Conservation (phyloP, 1,140 invertebrate genomes). For the Drosophila bipectinata region DNA sequence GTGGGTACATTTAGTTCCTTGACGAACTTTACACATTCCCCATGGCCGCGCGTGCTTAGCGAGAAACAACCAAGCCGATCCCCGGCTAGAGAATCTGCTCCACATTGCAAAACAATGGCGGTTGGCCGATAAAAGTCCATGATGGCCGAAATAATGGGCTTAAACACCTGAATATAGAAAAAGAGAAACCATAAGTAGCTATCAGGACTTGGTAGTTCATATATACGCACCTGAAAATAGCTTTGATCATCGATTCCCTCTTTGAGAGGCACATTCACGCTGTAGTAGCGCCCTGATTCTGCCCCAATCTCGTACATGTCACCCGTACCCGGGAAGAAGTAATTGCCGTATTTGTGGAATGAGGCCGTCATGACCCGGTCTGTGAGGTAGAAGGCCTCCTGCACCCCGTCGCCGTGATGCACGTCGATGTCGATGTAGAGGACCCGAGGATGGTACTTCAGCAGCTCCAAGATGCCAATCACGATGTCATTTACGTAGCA, state of each 20-base stretch:
- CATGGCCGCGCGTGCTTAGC: constrained; percentile 90
- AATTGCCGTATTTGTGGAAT: constrained; percentile 99
- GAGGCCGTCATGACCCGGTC: constrained; percentile 99
- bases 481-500: constrained; percentile 96
- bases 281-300: constrained; percentile 96
- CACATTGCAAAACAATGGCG: constrained; percentile 98
- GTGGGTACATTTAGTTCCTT: constrained; percentile 97
- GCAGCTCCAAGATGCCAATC: constrained; percentile 97
- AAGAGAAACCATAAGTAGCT: no score
- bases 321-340: constrained; percentile 98
- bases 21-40: constrained; percentile 98
- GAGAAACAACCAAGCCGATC: constrained; percentile 91
- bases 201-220: neutral
- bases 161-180: constrained; percentile 91
- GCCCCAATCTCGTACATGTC: constrained; percentile 99
- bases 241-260: constrained; percentile 98
- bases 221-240: constrained; percentile 88
- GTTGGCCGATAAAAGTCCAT: constrained; percentile 99
- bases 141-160: constrained; percentile 96
- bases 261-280: constrained; percentile 98
- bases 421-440: constrained; percentile 99
- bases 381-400: constrained; percentile 99
- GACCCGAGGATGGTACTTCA: constrained; percentile 97
- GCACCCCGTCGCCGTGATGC: constrained; percentile 99
- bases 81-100: constrained; percentile 98